These are phyloP conservation scores for Aplysia californica DNA, from an alignment of 1,140 invertebrate genomes.

Conservation along the genomic window DNA sequence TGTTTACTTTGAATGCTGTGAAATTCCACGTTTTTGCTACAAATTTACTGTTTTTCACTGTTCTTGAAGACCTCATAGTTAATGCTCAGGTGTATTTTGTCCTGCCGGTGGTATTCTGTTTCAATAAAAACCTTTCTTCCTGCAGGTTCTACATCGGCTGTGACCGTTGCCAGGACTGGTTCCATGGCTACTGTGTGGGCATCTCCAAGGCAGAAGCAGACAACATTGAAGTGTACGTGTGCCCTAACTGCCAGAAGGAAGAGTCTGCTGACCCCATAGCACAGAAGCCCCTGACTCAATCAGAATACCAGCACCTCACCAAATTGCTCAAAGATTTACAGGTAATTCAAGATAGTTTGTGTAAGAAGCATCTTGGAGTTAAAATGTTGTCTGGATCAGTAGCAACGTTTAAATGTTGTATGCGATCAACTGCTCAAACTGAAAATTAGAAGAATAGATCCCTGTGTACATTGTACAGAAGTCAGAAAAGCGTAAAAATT, in stretches of 20 bases:
- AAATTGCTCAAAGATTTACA: slow-evolving; percentile 28
- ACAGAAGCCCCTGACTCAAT: slow-evolving; percentile 79
- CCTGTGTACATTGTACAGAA: background rate
- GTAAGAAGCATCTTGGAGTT: too few species aligned
- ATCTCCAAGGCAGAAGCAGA: slow-evolving; percentile 94
- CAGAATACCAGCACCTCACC: slow-evolving; percentile 22
- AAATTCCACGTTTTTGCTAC: too few species aligned
- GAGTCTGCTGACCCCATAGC: slow-evolving; percentile 62
- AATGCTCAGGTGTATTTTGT: too few species aligned
- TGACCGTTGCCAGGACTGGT: slow-evolving; percentile 98
- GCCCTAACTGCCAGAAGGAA: slow-evolving; percentile 92
- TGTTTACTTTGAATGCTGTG: too few species aligned
- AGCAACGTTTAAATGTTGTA: too few species aligned
- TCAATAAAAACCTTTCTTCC: too few species aligned
- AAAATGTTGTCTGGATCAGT: too few species aligned
- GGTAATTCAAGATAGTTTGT: background rate
- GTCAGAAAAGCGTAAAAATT: background rate
- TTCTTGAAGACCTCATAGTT: too few species aligned
- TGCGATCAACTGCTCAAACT: background rate
- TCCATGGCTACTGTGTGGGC: slow-evolving; percentile 97
- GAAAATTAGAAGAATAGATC: background rate
- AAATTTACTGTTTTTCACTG: too few species aligned
- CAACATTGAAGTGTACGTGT: slow-evolving; percentile 95
- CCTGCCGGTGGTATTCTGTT: too few species aligned
- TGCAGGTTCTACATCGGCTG: slow-evolving; percentile 97